phyloP scores from a whole-genome alignment of 2,113 vertebrate species.

The Antigone vipio region DNA sequence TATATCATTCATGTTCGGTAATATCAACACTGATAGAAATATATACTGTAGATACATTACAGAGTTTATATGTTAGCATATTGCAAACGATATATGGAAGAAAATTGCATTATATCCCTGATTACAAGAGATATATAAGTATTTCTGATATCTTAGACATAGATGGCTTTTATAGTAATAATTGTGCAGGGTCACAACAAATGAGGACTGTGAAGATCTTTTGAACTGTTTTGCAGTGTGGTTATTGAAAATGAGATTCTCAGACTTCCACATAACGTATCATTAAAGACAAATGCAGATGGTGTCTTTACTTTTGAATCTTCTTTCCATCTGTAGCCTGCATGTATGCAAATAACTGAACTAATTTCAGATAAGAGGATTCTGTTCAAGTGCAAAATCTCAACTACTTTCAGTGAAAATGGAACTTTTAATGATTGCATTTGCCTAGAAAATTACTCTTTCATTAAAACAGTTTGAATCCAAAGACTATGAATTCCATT shows the following conservation, averaged over 20 bases:
- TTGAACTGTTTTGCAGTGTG: not conserved
- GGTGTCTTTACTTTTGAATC: constrained; percentile 40
- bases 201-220: not conserved
- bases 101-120: not conserved
- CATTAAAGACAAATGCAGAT: constrained; percentile 60
- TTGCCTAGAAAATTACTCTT: constrained; percentile 40
- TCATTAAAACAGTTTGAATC: constrained; percentile 54
- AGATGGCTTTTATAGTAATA: not conserved
- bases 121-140: not conserved
- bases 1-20: not conserved
- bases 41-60: not conserved
- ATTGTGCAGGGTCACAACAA: not conserved
- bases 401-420: constrained; percentile 33
- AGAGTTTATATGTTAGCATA: not conserved
- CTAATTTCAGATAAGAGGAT: constrained; percentile 49
- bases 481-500: constrained; percentile 31
- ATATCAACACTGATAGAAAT: not conserved
- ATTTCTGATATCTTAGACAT: not conserved
- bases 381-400: constrained; percentile 39
- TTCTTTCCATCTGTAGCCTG: constrained; percentile 42
- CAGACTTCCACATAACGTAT: not conserved
- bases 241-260: constrained; percentile 10
- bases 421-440: constrained; percentile 34
- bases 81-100: not conserved
- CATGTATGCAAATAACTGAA: constrained; percentile 55